Evolutionary conservation across 2,797 vertebrate genomes (phyloP), one percentile per base, ranked within the genome.

Genomic region (Characodon lateralis): DNA sequence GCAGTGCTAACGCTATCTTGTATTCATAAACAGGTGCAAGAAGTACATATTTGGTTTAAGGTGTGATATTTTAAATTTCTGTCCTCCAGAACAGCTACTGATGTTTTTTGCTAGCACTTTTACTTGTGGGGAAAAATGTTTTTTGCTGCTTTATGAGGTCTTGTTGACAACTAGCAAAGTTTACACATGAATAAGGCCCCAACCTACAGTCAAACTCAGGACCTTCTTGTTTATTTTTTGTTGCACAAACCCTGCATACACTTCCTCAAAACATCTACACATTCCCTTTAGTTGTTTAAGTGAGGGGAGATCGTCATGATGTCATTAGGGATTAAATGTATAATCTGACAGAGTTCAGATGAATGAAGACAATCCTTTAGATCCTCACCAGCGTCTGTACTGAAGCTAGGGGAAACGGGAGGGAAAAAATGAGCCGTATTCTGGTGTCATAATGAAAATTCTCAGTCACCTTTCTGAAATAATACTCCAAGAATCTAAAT

Each of bases 401-500:
- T 16, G 68, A 56, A n/a, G 69, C 73, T 76, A 70, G 80, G 75
- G 77, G 41, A 65, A 18, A 1, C 12, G 51, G 81, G 63, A 22
- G 35, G 7, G 16, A 2, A 41, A 80, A 61, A 83, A 85, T 83
- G 63, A 74, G 43, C 53, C 72, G 22, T 22, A 1, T 59, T 63
- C 28, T 63, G 59, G 28, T 79, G 79, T 39, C 84, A 70, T 85
- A 83, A 89, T 79, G 72, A 88, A 73, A 78, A 72, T 78, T 73
- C 16, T 79, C 39, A 26, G 63, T 81, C 80, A 66, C 81, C 82
- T 78, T 28, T 48, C 9, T 80, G 83, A 85, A 86, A 68, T 70
- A 65, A 22, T 83, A 86, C 79, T 83, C 39, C 73, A 69, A 76
- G 75, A 86, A 84, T 83, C 65, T 76, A 73, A 89, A 83, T 79